Conservation (phyloP, 2,888 invertebrate species). For the Leptothorax acervorum region DNA sequence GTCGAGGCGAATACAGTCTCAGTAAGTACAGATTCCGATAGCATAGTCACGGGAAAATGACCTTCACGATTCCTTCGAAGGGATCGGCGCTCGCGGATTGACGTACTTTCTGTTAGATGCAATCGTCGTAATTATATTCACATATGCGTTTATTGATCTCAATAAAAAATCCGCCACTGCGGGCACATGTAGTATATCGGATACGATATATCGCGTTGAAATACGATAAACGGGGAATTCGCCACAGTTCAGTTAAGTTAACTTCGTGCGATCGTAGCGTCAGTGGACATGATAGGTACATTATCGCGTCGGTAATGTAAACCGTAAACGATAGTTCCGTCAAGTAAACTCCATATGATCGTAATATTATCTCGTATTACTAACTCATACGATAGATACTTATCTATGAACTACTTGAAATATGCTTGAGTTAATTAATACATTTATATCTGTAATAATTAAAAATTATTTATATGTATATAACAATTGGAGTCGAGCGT, state of each 20-base stretch:
- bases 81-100: neutral
- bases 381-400: neutral
- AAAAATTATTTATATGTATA: neutral
- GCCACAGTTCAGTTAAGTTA: neutral
- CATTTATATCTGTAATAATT: neutral
- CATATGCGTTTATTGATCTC: neutral
- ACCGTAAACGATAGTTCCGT: neutral
- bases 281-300: neutral
- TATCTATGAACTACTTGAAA: neutral
- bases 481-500: no score
- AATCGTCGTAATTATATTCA: constrained; percentile 3
- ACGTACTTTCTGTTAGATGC: neutral
- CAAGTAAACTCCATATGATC: neutral
- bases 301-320: neutral
- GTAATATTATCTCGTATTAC: neutral
- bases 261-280: neutral
- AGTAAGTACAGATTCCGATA: neutral
- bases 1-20: neutral
- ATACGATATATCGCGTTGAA: neutral
- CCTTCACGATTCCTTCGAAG: neutral
- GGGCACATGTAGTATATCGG: neutral
- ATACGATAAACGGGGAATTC: neutral
- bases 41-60: neutral
- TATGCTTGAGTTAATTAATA: neutral
- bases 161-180: neutral